Conservation (phyloP, 1,140 invertebrate genomes). For the Drosophila fuyamai region DNA sequence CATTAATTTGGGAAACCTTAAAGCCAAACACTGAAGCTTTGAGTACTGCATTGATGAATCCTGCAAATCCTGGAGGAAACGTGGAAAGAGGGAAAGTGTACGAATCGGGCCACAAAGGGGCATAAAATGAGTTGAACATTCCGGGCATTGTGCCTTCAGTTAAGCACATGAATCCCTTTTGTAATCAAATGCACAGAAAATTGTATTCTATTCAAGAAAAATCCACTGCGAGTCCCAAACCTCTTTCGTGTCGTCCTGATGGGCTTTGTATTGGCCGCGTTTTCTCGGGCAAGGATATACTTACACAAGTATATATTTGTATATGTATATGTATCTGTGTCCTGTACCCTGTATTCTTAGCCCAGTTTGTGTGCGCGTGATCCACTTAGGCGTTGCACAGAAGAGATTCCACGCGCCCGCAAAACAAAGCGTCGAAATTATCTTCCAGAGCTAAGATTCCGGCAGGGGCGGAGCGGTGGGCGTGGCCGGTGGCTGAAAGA, state of each 20-base stretch:
- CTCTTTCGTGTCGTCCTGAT: constrained; percentile 73
- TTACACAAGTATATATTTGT: too few relatives aligned
- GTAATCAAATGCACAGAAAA: constrained; percentile 81
- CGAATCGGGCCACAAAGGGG: constrained; percentile 41
- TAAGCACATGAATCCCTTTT: constrained; percentile 79
- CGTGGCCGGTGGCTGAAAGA: constrained; percentile 20
- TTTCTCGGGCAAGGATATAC: constrained; percentile 7
- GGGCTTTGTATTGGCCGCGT: constrained; percentile 66
- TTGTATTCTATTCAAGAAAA: constrained; percentile 68
- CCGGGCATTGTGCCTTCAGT: constrained; percentile 61
- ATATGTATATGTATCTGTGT: not conserved
- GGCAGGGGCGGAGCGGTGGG: constrained; percentile 7
- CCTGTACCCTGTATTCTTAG: constrained; percentile 4
- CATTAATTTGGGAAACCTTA: constrained; percentile 6
- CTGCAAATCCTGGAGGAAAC: constrained; percentile 9
- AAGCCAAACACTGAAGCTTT: constrained; percentile 1
- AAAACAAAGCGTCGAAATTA: constrained; percentile 72
- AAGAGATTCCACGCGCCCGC: constrained; percentile 51
- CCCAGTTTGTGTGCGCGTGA: constrained; percentile 38
- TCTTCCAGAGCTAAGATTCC: constrained; percentile 31
- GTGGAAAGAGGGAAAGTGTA: constrained; percentile 10
- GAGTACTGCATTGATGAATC: constrained; percentile 38
- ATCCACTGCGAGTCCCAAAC: constrained; percentile 59
- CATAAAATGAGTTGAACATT: constrained; percentile 60
- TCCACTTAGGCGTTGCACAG: constrained; percentile 59